phyloP scores from a whole-genome alignment of 2,888 invertebrate species.

The Limnephilus rhombicus region DNA sequence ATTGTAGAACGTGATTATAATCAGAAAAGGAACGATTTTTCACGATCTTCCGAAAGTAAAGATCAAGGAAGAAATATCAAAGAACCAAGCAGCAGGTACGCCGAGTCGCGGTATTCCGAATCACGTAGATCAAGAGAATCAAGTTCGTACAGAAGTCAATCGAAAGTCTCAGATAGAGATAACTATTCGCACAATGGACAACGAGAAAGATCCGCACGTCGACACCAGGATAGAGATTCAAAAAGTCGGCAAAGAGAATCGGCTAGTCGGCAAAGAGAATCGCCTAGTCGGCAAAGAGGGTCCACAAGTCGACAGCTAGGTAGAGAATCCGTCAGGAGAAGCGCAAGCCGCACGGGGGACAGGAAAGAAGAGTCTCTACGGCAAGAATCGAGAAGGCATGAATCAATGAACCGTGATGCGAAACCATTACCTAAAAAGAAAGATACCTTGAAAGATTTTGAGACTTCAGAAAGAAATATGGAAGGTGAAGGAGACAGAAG shows the following conservation, averaged over 20 bases:
- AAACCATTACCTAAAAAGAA: neutral
- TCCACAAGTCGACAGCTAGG: neutral
- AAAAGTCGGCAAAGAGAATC: neutral
- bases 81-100: neutral
- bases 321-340: neutral
- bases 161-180: neutral
- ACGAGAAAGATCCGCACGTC: neutral
- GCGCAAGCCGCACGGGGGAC: neutral
- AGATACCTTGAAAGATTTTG: conserved; percentile 1
- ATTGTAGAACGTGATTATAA: neutral
- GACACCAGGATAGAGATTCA: neutral
- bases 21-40: neutral
- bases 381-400: conserved; percentile 2
- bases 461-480: neutral
- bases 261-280: neutral
- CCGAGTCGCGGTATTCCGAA: neutral
- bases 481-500: neutral
- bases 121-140: conserved; percentile 7
- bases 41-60: neutral
- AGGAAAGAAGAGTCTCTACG: neutral
- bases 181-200: conserved; percentile 9
- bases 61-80: neutral
- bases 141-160: conserved; percentile 9
- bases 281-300: neutral
- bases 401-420: neutral